Percentiles rank a stretch among this genome's conserved stretches.
Conservation (phyloP, 2,797 vertebrate genomes). For the Falco peregrinus region DNA sequence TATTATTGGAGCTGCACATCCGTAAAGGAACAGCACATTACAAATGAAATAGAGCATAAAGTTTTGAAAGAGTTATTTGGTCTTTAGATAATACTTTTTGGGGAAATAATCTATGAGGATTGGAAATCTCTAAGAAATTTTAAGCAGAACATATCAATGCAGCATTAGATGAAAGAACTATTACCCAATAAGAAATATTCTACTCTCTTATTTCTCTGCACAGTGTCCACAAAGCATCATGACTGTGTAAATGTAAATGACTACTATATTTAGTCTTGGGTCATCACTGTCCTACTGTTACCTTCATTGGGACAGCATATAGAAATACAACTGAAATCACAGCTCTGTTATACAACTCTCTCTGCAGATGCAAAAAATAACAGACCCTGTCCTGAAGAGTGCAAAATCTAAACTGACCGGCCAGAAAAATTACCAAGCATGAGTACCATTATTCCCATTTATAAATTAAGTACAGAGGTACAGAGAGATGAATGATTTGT, state of each 20-base stretch:
- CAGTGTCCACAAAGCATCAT: background rate
- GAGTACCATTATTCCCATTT: background rate
- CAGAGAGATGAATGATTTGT: background rate
- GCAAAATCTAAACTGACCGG: background rate
- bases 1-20: background rate
- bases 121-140: background rate
- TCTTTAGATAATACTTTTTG: background rate
- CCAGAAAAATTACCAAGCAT: background rate
- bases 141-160: background rate
- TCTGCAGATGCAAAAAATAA: background rate
- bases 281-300: background rate
- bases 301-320: background rate
- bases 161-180: background rate
- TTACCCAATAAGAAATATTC: background rate
- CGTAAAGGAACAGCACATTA: background rate
- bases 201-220: background rate
- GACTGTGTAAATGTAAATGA: background rate
- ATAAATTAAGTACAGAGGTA: background rate
- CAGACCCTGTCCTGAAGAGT: background rate
- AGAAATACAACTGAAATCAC: slow-evolving; percentile 6
- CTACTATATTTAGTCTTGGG: background rate
- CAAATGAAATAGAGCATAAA: background rate
- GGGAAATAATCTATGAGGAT: background rate
- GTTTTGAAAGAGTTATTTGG: background rate
- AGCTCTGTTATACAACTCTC: background rate